These are phyloP conservation scores for Slavum lentiscoides DNA, from an alignment of 2,888 invertebrate genomes.

Conservation along the genomic window DNA sequence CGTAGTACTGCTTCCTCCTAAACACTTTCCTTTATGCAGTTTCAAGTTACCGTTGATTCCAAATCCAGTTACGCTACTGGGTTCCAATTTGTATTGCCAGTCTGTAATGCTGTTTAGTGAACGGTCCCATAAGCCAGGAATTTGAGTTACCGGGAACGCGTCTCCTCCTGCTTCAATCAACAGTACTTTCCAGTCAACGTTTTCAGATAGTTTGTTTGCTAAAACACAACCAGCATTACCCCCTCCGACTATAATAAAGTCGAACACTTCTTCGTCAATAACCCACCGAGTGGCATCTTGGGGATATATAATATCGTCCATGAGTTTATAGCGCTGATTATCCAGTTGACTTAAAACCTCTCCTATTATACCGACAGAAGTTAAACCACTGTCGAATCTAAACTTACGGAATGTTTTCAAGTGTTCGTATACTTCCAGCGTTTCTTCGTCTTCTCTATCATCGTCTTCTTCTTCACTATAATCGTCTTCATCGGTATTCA, in stretches of 20 bases:
- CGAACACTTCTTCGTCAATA: conserved; percentile 30
- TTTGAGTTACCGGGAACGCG: conserved; percentile 37
- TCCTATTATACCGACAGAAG: conserved; percentile 34
- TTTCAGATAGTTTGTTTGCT: conserved; percentile 45
- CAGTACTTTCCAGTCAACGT: conserved; percentile 24
- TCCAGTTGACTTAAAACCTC: conserved; percentile 43
- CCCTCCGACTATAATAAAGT: conserved; percentile 48
- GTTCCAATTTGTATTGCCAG: conserved; percentile 42
- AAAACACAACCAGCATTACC: conserved; percentile 51
- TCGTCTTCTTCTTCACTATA: background rate
- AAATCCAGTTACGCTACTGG: conserved; percentile 35
- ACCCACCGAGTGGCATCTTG: conserved; percentile 41
- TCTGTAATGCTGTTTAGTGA: conserved; percentile 24
- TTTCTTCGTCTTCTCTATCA: background rate
- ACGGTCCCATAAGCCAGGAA: conserved; percentile 39
- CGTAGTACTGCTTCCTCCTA: conserved; percentile 42
- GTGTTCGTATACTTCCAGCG: conserved; percentile 23
- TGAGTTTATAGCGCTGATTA: conserved; percentile 40
- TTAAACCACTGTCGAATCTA: conserved; percentile 46
- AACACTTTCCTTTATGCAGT: conserved; percentile 43
- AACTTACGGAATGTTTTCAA: conserved; percentile 31
- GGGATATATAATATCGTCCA: conserved; percentile 41
- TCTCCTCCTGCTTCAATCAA: conserved; percentile 52
- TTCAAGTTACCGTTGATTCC: conserved; percentile 36
- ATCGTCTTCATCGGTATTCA: background rate